Evolutionary conservation across 2,113 vertebrate species (phyloP).

Genomic region (Capreolus pygargus): DNA sequence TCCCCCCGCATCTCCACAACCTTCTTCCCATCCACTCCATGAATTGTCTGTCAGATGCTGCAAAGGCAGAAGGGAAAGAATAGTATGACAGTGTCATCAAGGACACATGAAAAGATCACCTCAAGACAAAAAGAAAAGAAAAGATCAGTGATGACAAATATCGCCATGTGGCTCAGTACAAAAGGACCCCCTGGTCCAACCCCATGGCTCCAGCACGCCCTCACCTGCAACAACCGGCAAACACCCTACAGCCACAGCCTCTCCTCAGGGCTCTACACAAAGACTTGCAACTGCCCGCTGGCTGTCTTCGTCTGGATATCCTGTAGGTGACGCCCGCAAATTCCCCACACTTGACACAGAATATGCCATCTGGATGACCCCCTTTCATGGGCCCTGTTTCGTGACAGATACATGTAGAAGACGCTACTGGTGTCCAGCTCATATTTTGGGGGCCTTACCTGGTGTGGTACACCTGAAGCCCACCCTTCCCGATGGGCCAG

Average conservation of each 20-base stretch:
- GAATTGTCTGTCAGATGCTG: not conserved
- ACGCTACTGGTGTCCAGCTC: not conserved
- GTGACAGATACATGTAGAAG: not conserved
- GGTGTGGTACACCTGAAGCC: not conserved
- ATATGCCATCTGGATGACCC: not conserved
- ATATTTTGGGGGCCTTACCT: no score
- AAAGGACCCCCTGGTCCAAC: not conserved
- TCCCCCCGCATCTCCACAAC: not conserved
- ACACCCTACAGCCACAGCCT: fast-evolving
- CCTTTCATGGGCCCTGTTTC: not conserved
- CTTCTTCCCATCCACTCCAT: not conserved
- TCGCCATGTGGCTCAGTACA: not conserved
- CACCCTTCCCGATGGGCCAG: fast-evolving
- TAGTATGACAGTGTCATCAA: not conserved
- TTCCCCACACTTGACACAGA: not conserved
- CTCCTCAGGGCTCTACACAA: not conserved
- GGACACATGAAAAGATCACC: not conserved
- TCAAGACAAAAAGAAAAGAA: not conserved
- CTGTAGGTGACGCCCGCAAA: not conserved
- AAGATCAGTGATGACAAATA: not conserved
- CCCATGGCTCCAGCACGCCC: fast-evolving
- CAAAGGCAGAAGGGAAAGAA: not conserved
- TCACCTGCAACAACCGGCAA: not conserved
- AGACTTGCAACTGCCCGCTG: not conserved
- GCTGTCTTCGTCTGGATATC: not conserved